phyloP scores from a whole-genome alignment of 2,888 invertebrate genomes.

The Leptinotarsa haldemani region DNA sequence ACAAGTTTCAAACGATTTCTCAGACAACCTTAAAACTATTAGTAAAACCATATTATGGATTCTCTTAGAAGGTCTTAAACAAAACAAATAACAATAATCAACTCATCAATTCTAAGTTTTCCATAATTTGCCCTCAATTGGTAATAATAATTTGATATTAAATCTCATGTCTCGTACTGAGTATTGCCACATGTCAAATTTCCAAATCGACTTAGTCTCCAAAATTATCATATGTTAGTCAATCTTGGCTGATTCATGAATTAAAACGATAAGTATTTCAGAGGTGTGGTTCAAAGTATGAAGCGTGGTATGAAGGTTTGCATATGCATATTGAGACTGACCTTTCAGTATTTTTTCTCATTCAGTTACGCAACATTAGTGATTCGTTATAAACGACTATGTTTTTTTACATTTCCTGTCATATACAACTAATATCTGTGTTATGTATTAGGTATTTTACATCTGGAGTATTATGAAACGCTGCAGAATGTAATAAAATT shows the following conservation, averaged over 20 bases:
- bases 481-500: too few relatives aligned
- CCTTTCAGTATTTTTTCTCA: background rate
- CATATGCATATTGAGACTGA: conserved; percentile 6
- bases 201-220: background rate
- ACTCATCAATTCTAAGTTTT: background rate
- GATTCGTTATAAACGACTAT: background rate
- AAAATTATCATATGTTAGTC: conserved; percentile 6
- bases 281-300: conserved; percentile 17
- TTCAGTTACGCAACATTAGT: conserved; percentile 9
- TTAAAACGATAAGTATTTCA: background rate
- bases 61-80: background rate
- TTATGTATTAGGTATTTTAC: background rate
- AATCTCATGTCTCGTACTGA: background rate
- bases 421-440: background rate
- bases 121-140: background rate
- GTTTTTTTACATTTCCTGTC: background rate
- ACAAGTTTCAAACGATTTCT: too few relatives aligned
- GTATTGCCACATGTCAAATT: background rate
- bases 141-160: background rate
- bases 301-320: conserved; percentile 12
- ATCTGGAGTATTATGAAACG: too few relatives aligned
- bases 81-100: background rate
- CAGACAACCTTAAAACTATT: background rate
- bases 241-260: conserved; percentile 6
- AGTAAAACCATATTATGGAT: background rate